Conservation (phyloP, 2,113 vertebrate species). For the Casuarius casuarius region DNA sequence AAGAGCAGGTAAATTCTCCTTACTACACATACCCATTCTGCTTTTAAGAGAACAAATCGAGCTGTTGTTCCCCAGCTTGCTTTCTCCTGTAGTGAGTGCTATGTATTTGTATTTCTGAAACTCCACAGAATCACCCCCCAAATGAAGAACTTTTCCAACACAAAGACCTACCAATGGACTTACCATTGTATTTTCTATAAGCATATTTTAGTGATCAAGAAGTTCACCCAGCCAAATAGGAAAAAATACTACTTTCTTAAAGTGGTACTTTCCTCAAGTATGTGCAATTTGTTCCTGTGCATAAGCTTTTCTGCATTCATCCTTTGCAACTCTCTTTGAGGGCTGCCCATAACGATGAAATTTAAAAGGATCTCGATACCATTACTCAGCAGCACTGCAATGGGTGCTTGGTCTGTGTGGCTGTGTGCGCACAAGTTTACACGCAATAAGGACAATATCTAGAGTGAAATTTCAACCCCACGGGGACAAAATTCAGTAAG, state of each 20-base stretch:
- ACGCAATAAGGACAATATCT: background rate
- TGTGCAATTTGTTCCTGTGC: background rate
- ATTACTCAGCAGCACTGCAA: background rate
- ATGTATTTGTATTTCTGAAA: background rate
- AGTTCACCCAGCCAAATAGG: background rate
- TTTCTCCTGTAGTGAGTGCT: background rate
- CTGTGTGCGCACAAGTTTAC: background rate
- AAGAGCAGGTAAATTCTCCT: background rate
- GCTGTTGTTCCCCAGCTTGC: background rate
- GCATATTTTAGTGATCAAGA: background rate
- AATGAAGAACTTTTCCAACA: background rate
- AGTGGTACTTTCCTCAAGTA: background rate
- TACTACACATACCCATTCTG: background rate
- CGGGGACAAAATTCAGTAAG: background rate
- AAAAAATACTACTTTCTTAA: background rate
- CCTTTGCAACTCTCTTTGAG: background rate
- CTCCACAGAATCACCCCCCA: background rate
- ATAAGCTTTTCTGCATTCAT: background rate
- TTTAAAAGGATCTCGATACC: background rate
- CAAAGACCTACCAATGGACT: background rate
- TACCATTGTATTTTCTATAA: background rate
- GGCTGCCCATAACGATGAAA: background rate
- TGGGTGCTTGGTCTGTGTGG: background rate
- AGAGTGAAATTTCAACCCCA: background rate
- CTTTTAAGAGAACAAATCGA: background rate